Percentiles rank a stretch among this genome's conserved stretches.
Conservation (phyloP, 2,113 vertebrate genomes). For the Lamprotornis superbus region DNA sequence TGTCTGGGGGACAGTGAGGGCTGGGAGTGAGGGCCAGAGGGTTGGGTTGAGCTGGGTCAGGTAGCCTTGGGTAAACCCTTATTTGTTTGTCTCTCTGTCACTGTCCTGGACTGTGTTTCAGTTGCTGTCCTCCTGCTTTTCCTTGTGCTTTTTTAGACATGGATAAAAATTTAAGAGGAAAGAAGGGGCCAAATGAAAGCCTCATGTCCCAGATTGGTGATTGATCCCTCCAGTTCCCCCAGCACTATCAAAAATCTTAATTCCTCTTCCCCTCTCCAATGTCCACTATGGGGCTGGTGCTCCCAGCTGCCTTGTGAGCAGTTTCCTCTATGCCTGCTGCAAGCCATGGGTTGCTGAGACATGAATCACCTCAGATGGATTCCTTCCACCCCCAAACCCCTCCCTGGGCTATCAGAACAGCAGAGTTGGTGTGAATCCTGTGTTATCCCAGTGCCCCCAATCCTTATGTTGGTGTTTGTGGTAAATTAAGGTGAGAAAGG, state of each 20-base stretch:
- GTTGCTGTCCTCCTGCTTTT: not conserved
- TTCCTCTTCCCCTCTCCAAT: not conserved
- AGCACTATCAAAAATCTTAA: not conserved
- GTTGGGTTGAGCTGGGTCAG: not conserved
- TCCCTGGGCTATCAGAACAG: not conserved
- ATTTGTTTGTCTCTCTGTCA: not conserved
- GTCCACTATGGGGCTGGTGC: not conserved
- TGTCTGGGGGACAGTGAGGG: not conserved
- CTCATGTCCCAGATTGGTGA: not conserved
- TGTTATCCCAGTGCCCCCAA: fast-evolving
- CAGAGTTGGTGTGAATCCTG: not conserved
- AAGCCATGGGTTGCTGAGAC: not conserved
- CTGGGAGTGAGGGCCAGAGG: not conserved
- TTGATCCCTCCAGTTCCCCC: not conserved
- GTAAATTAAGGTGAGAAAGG: not conserved
- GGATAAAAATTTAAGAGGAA: not conserved
- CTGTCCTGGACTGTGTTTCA: not conserved
- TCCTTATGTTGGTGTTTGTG: not conserved
- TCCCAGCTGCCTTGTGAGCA: not conserved
- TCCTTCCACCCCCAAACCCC: not conserved
- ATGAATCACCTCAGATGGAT: not conserved
- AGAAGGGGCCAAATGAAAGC: not conserved
- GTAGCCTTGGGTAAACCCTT: not conserved
- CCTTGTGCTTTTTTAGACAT: not conserved
- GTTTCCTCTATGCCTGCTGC: not conserved